Evolutionary conservation across 2,113 vertebrate genomes (phyloP).

Genomic region (Oreochromis aureus): DNA sequence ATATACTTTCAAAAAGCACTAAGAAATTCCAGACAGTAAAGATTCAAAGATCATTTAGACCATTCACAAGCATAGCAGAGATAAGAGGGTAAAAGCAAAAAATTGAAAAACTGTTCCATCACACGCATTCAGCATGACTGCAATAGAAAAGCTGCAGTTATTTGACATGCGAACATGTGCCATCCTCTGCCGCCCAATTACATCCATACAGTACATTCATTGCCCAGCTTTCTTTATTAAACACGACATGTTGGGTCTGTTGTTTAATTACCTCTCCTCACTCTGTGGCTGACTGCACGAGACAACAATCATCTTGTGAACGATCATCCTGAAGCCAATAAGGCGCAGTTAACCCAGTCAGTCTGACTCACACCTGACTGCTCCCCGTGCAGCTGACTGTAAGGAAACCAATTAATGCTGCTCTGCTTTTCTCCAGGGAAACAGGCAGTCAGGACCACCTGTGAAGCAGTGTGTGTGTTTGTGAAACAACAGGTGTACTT

Average conservation of each 20-base stretch:
- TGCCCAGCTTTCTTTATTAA: neutral
- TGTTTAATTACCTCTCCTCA: neutral
- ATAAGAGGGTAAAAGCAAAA: neutral
- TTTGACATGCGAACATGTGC: neutral
- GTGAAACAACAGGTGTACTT: slow-evolving; percentile 26
- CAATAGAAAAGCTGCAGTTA: neutral
- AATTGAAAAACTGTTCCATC: neutral
- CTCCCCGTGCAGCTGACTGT: neutral
- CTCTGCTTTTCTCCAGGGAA: slow-evolving; percentile 5
- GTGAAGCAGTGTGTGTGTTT: slow-evolving; percentile 4
- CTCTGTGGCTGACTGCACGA: neutral
- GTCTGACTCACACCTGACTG: neutral
- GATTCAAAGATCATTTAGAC: neutral
- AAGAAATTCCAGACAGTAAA: neutral
- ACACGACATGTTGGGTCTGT: neutral
- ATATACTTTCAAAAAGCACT: neutral
- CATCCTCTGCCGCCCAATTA: neutral
- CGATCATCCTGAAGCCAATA: neutral
- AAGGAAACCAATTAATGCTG: slow-evolving; percentile 39
- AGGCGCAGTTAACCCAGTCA: neutral
- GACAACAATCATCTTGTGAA: neutral
- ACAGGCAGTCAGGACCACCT: slow-evolving; percentile 20
- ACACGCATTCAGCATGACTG: neutral
- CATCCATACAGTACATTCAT: neutral
- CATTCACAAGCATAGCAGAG: neutral